Base-by-base conservation (phyloP, 2,113 vertebrate species). In the Microtus montanus region DNA sequence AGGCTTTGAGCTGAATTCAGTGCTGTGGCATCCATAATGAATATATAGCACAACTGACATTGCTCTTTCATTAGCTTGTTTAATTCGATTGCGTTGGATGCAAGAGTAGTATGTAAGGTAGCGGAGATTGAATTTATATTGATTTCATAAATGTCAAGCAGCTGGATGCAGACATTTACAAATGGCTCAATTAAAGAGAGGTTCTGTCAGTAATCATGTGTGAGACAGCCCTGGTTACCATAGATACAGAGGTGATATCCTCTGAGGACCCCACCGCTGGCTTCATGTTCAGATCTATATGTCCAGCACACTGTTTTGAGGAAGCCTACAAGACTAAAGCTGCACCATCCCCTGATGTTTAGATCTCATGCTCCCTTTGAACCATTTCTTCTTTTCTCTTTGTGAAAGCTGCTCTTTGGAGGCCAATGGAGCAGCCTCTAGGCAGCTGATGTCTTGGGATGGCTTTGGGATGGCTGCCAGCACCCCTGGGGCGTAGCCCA, bases 211-310 rank as follows among this genome's bases (percentile, higher is more conserved):
- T 0, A 0, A 22, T 54, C 35, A 4, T 17, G 6, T 35, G 12
- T 1, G 7, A 28, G 70, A 20, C 0, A 1, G 24, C 33, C 20
- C 5, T 1, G 11, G 0, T 24, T 0, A 24, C n/a, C 0, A 5
- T 8, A 13, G 88, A 26, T 4, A 1, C 26, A 52, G 14, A 24
- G 4, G 15, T 6, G 30, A 22, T 35, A 22, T 3, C 3, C 4
- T 11, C 77, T 13, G 2, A 5, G 11, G 14, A 35, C 19, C 22
- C 47, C 14, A 20, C 20, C 28, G 73, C 64, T 44, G 47, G 35
- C 22, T 2, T 33, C 19, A 58, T 14, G 1, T 15, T 24, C 75
- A 10, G 26, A 71, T 63, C 35, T 49, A 17, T 30, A n/a, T 68
- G 64, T 52, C 30, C 19, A 58, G 33, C 44, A 28, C 10, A 2